Percentiles rank a stretch among this genome's conserved stretches.
Conservation (phyloP, 2,113 vertebrate genomes). For the Phoenicopterus ruber region DNA sequence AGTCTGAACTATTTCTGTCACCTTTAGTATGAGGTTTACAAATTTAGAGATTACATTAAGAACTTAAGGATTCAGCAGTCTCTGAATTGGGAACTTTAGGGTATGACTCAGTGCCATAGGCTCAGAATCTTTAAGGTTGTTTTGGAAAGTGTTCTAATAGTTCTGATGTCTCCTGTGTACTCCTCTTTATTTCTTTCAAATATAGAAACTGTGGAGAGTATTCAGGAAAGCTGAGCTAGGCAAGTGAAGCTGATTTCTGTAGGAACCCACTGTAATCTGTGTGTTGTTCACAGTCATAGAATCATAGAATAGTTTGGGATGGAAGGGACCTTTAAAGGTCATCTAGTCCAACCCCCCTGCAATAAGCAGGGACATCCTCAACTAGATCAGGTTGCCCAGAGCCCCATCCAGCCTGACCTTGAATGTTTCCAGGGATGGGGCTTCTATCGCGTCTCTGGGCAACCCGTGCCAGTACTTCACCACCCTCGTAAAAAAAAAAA, state of each 20-base stretch:
- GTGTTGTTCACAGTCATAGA: neutral
- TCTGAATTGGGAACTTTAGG: neutral
- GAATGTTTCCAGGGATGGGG: too few species aligned
- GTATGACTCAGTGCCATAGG: neutral
- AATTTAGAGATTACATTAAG: neutral
- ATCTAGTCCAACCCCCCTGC: too few species aligned
- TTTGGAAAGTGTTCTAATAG: neutral
- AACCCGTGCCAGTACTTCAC: too few species aligned
- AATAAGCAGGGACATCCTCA: too few species aligned
- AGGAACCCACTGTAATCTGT: neutral
- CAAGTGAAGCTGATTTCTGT: neutral
- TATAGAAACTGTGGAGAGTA: neutral
- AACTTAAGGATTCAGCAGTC: neutral
- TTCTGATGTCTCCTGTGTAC: neutral
- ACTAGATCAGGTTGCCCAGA: too few species aligned
- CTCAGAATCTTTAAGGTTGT: neutral
- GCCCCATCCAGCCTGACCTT: too few species aligned
- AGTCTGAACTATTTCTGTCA: neutral
- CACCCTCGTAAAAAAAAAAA: too few species aligned
- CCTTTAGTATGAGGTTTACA: neutral
- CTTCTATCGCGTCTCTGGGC: too few species aligned
- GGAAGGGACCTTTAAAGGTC: too few species aligned
- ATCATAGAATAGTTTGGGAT: too few species aligned
- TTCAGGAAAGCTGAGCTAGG: neutral
- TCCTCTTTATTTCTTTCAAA: neutral